Percentiles rank a stretch among this genome's conserved stretches.
Evolutionary conservation across 2,113 vertebrate genomes (phyloP).

Genomic region (Casuarius casuarius): DNA sequence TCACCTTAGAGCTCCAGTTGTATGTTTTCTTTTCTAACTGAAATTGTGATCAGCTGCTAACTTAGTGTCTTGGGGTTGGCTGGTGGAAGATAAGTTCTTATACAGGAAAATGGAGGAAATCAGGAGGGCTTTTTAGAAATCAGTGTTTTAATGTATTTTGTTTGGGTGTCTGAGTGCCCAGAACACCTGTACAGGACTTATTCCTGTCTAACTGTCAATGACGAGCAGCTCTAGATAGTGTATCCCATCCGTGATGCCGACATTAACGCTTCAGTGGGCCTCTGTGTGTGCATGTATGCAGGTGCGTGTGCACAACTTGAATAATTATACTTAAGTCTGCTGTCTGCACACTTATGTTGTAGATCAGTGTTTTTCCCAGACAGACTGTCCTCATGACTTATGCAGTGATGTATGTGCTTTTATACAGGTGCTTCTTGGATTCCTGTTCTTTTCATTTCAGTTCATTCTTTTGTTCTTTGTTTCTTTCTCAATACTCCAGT

Average conservation of each 20-base stretch:
- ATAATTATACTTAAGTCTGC: background rate
- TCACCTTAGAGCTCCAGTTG: background rate
- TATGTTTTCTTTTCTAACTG: background rate
- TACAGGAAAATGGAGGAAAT: accelerated
- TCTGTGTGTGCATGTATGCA: no score
- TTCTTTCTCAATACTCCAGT: background rate
- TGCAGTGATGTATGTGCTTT: background rate
- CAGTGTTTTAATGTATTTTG: accelerated
- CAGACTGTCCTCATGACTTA: background rate
- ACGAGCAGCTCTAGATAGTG: background rate
- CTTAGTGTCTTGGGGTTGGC: background rate
- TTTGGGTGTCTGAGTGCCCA: background rate
- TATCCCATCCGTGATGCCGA: no score
- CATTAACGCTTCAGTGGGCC: background rate
- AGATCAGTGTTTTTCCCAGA: background rate
- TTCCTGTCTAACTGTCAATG: background rate
- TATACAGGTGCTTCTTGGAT: background rate
- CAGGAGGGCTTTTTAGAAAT: background rate
- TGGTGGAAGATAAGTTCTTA: background rate
- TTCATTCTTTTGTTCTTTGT: background rate
- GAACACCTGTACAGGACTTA: background rate
- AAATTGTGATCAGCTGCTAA: background rate
- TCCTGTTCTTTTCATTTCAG: background rate
- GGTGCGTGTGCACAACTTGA: background rate
- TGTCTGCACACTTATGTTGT: background rate